These are phyloP conservation scores for Notarius lentiginosus DNA, from an alignment of 2,113 vertebrate genomes.

Conservation along the genomic window DNA sequence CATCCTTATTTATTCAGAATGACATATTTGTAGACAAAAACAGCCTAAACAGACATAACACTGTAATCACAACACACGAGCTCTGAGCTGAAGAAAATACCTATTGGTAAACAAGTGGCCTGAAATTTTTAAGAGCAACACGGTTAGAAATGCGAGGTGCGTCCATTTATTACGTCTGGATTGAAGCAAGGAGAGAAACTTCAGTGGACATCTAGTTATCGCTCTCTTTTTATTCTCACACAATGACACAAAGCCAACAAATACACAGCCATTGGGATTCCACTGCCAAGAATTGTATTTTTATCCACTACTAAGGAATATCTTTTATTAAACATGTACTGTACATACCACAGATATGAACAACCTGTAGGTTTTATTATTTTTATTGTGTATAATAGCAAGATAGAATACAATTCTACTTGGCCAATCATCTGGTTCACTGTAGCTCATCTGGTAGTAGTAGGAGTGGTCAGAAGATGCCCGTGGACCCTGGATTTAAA, in stretches of 20 bases:
- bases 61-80: background rate
- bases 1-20: background rate
- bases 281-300: background rate
- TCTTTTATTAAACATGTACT: background rate
- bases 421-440: no score
- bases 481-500: no score
- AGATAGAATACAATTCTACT: no score
- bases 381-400: no score
- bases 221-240: slow-evolving; percentile 1
- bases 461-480: no score
- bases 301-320: background rate
- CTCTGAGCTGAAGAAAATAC: background rate
- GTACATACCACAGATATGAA: background rate
- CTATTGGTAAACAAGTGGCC: background rate
- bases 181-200: background rate
- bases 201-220: background rate
- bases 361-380: background rate
- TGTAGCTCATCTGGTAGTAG: no score
- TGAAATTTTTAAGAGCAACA: background rate
- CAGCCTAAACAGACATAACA: slow-evolving; percentile 21
- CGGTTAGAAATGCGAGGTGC: background rate
- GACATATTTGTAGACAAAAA: slow-evolving; percentile 21
- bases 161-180: background rate
- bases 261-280: background rate
- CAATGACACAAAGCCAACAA: background rate